A percentile compares a stretch with the other conserved stretches of the same genome.
These are phyloP conservation scores for Eueides isabella DNA, from an alignment of 1,140 invertebrate genomes.

Conservation along the genomic window DNA sequence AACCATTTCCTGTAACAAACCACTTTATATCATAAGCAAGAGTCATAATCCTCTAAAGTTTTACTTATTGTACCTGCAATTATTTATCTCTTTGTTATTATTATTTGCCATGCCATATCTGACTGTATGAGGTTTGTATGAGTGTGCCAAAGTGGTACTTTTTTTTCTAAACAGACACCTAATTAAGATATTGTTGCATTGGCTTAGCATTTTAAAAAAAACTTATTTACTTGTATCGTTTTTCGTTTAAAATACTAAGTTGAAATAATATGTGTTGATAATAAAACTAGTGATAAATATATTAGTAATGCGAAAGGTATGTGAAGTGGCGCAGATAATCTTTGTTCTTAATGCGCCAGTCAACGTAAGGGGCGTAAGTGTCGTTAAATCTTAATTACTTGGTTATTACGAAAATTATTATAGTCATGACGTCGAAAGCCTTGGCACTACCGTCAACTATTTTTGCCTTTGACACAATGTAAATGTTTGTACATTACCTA, in stretches of 20 bases:
- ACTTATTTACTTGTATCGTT: no score
- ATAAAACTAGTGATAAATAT: not conserved
- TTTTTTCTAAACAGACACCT: not conserved
- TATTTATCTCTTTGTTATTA: constrained; percentile 17
- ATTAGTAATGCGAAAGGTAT: constrained; percentile 5
- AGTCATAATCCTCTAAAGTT: constrained; percentile 1
- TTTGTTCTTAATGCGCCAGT: constrained; percentile 46
- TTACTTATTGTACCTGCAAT: not conserved
- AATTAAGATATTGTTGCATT: no score
- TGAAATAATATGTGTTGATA: not conserved
- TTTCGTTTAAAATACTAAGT: no score
- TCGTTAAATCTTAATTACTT: constrained; percentile 71
- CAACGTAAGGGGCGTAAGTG: constrained; percentile 50
- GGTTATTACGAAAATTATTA: constrained; percentile 54
- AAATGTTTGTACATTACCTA: constrained; percentile 7
- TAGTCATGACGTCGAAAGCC: constrained; percentile 45
- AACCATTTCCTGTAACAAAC: constrained; percentile 81
- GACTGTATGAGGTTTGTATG: not conserved
- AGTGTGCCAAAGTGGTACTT: not conserved
- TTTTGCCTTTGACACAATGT: constrained; percentile 10
- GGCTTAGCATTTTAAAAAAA: no score
- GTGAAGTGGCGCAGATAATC: constrained; percentile 21
- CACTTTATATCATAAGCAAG: constrained; percentile 41
- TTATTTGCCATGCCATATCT: not conserved
- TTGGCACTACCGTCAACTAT: constrained; percentile 16